Evolutionary conservation across 2,888 invertebrate genomes (phyloP).

Genomic region (Notodonta ziczac): DNA sequence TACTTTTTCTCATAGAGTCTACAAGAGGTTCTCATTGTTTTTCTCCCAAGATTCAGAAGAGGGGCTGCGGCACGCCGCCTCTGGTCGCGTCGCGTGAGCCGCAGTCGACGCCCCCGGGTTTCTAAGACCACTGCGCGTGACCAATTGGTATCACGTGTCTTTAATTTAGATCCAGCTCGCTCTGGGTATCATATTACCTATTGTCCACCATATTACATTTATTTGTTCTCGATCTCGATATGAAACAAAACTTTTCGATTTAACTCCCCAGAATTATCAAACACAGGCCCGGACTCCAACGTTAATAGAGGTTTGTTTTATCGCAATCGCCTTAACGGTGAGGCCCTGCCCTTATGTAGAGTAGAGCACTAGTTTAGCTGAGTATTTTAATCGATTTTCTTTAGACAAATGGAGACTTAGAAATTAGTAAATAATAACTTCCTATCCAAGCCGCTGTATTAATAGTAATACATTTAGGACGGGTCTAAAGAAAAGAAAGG

Average conservation of each 20-base stretch:
- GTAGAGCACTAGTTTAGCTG: no score
- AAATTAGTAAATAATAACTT: no score
- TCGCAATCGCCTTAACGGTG: no score
- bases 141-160: constrained; percentile 65
- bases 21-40: constrained; percentile 63
- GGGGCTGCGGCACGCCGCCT: constrained; percentile 43
- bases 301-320: no score
- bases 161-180: constrained; percentile 55
- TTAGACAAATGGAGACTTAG: no score
- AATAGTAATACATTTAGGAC: no score
- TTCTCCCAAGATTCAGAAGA: constrained; percentile 69
- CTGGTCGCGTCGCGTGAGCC: constrained; percentile 59
- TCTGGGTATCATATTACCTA: constrained; percentile 39
- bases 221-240: not conserved
- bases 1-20: constrained; percentile 28
- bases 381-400: no score
- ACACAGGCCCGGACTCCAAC: no score
- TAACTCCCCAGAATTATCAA: no score
- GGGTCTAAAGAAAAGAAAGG: no score
- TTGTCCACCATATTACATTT: constrained; percentile 40
- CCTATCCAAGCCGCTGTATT: no score
- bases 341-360: no score
- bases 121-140: constrained; percentile 72
- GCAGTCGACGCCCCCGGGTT: constrained; percentile 73
- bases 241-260: not conserved